Base-by-base conservation (phyloP, 2,113 vertebrate genomes). In the Heteronetta atricapilla region DNA sequence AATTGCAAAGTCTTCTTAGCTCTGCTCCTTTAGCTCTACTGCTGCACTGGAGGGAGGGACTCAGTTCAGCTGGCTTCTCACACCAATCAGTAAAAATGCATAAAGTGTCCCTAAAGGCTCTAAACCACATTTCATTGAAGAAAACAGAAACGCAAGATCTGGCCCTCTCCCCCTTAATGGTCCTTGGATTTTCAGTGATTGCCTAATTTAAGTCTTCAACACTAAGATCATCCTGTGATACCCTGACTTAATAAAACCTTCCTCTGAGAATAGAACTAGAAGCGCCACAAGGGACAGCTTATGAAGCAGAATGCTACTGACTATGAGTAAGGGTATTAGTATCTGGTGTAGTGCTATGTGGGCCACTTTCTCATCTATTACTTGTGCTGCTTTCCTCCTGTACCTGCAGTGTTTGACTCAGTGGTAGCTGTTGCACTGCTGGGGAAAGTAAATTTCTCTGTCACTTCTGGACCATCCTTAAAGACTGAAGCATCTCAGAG, bases 171-270 rank as follows among this genome's bases (percentile, higher is more conserved):
- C 23, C 26, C 31, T 66, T 68, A 62, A 62, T 12, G 22, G 76
- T 87, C 62, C 74, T 89, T 6, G 36, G 48, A 80, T 84, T 94
- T 96, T 95, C 46, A 92, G 28, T 52, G 40, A 62, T 89, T 92
- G 38, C 70, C 70, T 92, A 86, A 96, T 94, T n/a, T 69, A 94
- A 90, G 68, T 73, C 81, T 96, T 92, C 92, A 96, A 46, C 88
- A 42, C 83, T 90, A 94, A 69, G 69, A 92, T 96, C 86, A 89
- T 87, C 44, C 55, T 88, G 56, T 64, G 77, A 86, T 91, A 66
- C 50, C 76, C 92, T 76, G 82, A 69, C 82, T 96, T 92, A 88
- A 90, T 79, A 90, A 87, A 95, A 74, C 28, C 46, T 92, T 92
- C 83, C 81, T 82, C 33, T 4, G 92, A 93, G 80, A 86, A 68